Base-by-base conservation (phyloP, 2,888 invertebrate species). In the Drosophila meridionalis region DNA sequence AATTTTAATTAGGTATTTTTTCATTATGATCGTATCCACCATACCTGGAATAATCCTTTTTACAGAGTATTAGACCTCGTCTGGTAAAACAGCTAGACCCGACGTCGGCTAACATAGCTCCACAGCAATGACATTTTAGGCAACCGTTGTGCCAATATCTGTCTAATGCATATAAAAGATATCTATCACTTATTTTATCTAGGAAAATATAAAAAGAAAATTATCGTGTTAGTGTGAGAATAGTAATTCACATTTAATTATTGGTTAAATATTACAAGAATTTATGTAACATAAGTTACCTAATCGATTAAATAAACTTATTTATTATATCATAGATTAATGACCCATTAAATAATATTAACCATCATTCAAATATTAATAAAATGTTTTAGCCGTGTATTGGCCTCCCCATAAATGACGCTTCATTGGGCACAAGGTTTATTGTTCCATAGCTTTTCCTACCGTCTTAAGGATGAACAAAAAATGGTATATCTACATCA, bases 81-180 rank as follows among this genome's bases (percentile, higher is more conserved):
- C 97, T 97, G 94, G 97, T 97, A 94, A 97, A 98, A 95, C 98
- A 98, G 92, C 98, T 97, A 81, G 96, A 95, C 78, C 98, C 98
- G 93, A 98, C 96, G 93, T 98, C 98, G 91, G 97, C 98, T 85
- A 98, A 95, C 93, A 96, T 96, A 82, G 97, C 96, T 82, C 96
- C 96, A 94, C 98, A 98, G 94, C 96, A 97, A 92, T 97, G 96
- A 95, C 98, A 98, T 94, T 98, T 98, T 91, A 98, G 95, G 94
- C 98, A 98, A 89, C 96, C 96, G 94, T 98, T 97, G 94, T 98
- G 98, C 98, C 98, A 98, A 94, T 97, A 98, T 93, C 98, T 95
- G 94, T 98, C 98, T 93, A 98, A 95, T 87, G 98, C 98, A 94
- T 97, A 97, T 81, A 98, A 95, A 83, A 98, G 95, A 94, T 96